A percentile compares a stretch with the other conserved stretches of the same genome.
Evolutionary conservation across 30 jellyfish, hydroid and myxozoan genomes (phyloP).

Genomic region (Pseudorhiza aurosa): DNA sequence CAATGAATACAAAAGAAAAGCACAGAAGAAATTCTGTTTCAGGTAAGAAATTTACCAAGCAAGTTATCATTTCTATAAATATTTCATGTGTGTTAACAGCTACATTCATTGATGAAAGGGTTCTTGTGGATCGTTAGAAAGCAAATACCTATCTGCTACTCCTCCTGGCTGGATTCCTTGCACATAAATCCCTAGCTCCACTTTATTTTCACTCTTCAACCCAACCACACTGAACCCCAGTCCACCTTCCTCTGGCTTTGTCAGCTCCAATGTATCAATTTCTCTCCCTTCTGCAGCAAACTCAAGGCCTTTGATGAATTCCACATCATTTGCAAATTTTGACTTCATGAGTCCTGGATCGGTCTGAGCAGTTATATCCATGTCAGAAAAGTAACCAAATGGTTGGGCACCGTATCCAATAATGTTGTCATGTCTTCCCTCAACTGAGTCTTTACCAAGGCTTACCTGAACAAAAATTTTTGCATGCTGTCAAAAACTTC

Average conservation of each 20-base stretch:
- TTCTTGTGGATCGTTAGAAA: no score
- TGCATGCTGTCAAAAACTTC: no score
- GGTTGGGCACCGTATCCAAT: not conserved
- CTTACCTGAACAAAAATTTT: constrained; percentile 31
- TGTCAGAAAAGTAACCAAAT: not conserved
- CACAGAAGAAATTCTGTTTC: no score
- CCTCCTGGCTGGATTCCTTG: constrained; percentile 96
- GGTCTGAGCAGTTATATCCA: constrained; percentile 26
- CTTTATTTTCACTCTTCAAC: constrained; percentile 86
- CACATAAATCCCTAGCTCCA: constrained; percentile 93
- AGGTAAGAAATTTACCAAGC: no score
- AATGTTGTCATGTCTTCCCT: constrained; percentile 14
- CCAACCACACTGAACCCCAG: constrained; percentile 98
- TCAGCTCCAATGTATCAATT: constrained; percentile 65
- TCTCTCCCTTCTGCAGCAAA: constrained; percentile 91
- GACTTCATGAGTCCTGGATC: constrained; percentile 77
- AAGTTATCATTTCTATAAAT: no score
- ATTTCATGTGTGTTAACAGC: no score
- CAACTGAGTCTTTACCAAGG: constrained; percentile 34
- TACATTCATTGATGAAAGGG: no score
- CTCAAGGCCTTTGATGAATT: constrained; percentile 65
- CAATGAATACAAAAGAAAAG: not conserved
- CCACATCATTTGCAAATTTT: constrained; percentile 63
- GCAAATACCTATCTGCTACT: constrained; percentile 94
- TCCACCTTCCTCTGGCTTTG: constrained; percentile 90